These are phyloP conservation scores for Borostomias antarcticus DNA, from an alignment of 2,797 vertebrate species.

Conservation along the genomic window DNA sequence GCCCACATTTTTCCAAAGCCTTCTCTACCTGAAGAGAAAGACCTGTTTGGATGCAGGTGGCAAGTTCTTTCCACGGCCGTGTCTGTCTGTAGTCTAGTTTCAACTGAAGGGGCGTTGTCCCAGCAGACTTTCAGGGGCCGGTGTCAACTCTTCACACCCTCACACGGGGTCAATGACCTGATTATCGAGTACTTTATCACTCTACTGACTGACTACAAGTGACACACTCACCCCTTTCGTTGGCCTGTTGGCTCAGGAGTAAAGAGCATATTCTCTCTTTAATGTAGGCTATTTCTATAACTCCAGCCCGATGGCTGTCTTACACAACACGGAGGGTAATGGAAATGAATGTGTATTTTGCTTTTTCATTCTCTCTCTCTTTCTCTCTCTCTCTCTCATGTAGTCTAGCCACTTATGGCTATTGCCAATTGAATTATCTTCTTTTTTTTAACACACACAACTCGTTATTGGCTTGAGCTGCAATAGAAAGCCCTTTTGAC, in stretches of 20 bases:
- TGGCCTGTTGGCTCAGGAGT: background rate
- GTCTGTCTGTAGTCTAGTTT: background rate
- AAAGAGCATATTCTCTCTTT: constrained; percentile 6
- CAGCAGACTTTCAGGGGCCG: background rate
- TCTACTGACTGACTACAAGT: background rate
- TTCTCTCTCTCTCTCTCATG: too few species aligned
- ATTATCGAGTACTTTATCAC: background rate
- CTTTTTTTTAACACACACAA: too few species aligned
- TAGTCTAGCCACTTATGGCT: too few species aligned
- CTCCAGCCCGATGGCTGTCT: too few species aligned
- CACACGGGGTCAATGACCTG: background rate
- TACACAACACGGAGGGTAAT: too few species aligned
- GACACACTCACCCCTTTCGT: background rate
- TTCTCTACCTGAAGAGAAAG: background rate
- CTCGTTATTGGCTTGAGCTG: too few species aligned
- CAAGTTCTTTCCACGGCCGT: background rate
- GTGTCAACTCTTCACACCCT: background rate
- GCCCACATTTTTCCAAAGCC: background rate
- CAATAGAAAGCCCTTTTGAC: too few species aligned
- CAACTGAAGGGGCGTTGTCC: background rate
- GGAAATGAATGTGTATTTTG: too few species aligned
- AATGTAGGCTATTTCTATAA: too few species aligned
- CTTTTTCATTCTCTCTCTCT: too few species aligned
- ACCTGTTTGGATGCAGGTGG: background rate
- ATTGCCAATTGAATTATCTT: too few species aligned